phyloP scores from a whole-genome alignment of 2,797 vertebrate species.

The Champsocephalus esox region DNA sequence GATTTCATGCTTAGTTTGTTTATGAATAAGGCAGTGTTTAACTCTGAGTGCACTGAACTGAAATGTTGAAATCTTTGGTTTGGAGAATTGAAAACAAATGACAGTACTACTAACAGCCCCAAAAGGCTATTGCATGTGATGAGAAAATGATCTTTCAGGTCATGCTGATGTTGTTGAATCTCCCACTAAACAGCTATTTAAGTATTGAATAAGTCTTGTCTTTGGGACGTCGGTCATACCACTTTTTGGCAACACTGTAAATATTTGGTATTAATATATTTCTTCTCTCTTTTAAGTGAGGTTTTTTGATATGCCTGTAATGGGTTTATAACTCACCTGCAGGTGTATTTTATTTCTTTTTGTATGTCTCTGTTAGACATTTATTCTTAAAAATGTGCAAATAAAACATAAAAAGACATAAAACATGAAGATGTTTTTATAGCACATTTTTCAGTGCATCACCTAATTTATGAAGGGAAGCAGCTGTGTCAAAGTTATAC shows the following conservation, averaged over 20 bases:
- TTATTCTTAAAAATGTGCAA: too few relatives aligned
- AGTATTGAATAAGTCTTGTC: conserved; percentile 8
- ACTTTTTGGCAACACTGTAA: conserved; percentile 10
- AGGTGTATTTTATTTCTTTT: too few relatives aligned
- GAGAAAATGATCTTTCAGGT: conserved; percentile 15
- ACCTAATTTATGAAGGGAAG: conserved; percentile 44
- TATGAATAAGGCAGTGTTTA: conserved; percentile 15
- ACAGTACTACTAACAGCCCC: background rate
- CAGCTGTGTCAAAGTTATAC: conserved; percentile 33
- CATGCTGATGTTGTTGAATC: conserved; percentile 8
- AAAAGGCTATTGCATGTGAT: conserved; percentile 1
- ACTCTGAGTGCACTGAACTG: conserved; percentile 20
- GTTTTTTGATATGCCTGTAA: too few relatives aligned
- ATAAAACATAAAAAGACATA: too few relatives aligned
- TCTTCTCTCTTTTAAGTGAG: too few relatives aligned
- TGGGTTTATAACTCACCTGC: too few relatives aligned
- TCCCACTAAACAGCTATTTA: conserved; percentile 16
- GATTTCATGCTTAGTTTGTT: conserved; percentile 43
- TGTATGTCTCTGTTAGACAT: too few relatives aligned
- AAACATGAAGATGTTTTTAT: conserved; percentile 37
- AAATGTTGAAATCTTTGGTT: conserved; percentile 26
- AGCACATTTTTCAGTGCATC: conserved; percentile 26
- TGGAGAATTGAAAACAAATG: conserved; percentile 24
- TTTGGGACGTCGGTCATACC: background rate
- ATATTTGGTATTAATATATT: background rate